A percentile compares a stretch with the other conserved stretches of the same genome.
These are phyloP conservation scores for Erpetoichthys calabaricus DNA, from an alignment of 2,797 vertebrate genomes.

Conservation along the genomic window DNA sequence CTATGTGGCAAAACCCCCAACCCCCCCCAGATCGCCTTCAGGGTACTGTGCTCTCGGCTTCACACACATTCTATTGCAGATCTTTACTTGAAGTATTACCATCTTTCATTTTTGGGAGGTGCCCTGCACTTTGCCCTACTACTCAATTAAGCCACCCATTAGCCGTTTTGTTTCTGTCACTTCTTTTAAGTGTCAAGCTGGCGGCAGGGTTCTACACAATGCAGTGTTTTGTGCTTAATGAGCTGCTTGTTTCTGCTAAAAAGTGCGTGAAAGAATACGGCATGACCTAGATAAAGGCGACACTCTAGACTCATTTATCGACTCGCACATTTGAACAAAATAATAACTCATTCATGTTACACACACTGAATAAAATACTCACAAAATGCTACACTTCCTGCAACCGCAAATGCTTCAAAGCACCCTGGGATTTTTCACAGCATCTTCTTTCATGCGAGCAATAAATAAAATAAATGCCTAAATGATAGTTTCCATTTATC, in stretches of 20 bases:
- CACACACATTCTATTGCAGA: too few species aligned
- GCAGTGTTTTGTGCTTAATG: not conserved
- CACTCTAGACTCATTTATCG: constrained; percentile 1
- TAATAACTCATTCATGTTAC: not conserved
- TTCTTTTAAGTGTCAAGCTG: constrained; percentile 4
- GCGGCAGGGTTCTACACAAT: too few species aligned
- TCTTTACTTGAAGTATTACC: too few species aligned
- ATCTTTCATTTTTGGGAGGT: too few species aligned
- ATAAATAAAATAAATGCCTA: too few species aligned
- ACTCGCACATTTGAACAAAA: not conserved
- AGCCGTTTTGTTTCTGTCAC: constrained; percentile 5
- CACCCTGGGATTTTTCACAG: too few species aligned
- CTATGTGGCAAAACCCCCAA: too few species aligned
- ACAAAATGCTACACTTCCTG: constrained; percentile 2
- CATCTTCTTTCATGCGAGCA: too few species aligned
- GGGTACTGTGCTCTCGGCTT: too few species aligned
- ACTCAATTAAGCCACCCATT: constrained; percentile 3
- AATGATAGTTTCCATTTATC: too few species aligned
- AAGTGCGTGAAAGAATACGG: constrained; percentile 4
- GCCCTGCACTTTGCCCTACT: constrained; percentile 1
- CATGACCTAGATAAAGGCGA: constrained; percentile 2
- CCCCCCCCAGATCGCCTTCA: too few species aligned
- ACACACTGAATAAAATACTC: not conserved
- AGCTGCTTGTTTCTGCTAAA: constrained; percentile 2
- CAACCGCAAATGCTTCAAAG: too few species aligned